Base-by-base conservation (phyloP, 2,797 vertebrate genomes). In the Tokudaia tokunoshimensis region DNA sequence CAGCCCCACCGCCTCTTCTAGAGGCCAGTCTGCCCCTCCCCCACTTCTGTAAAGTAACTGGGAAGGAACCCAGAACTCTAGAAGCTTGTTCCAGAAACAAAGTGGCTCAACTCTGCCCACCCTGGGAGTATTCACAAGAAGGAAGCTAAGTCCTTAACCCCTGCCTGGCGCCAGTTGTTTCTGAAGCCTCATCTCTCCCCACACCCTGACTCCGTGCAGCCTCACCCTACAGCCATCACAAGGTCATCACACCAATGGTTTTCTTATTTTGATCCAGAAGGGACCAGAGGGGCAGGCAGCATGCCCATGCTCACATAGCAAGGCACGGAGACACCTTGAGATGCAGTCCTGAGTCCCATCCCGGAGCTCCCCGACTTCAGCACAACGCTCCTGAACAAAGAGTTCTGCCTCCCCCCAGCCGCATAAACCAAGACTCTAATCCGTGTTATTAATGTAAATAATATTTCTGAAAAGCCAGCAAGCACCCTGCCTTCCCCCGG, bases 361-460 rank as follows among this genome's bases (percentile, higher is more conserved):
- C 82, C 67, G 17, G 55, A 0, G 13, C 6, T 37, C 72, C 24
- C 34, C 67, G 13, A 34, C 84, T 50, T n/a, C 88, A n/a, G 41
- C 75, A 20, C 61, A 26, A 12, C 1, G 26, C 55, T 17, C 88
- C 34, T 3, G 29, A 84, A 96, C 85, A 70, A 89, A 87, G 92
- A 59, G 29, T 89, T 70, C 83, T 0, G 1, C 72, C 76, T 93
- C 93, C 82, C 82, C 89, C 76, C 10, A 9, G 86, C 67, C 20
- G 14, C 72, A 85, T 24, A 76, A 89, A 88, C 61, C 89, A 44
- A 55, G 83, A 20, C 96, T 59, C 90, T 92, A 96, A 96, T 96
- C 95, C 94, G 75, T 50, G 57, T 96, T 97, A 97, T 95, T 97
- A 94, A 94, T 90, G 91, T 97, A 96, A 97, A 97, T 97, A 97